A percentile compares a stretch with the other conserved stretches of the same genome.
These are phyloP conservation scores for Adelges cooleyi DNA, from an alignment of 1,140 invertebrate species.

Conservation along the genomic window DNA sequence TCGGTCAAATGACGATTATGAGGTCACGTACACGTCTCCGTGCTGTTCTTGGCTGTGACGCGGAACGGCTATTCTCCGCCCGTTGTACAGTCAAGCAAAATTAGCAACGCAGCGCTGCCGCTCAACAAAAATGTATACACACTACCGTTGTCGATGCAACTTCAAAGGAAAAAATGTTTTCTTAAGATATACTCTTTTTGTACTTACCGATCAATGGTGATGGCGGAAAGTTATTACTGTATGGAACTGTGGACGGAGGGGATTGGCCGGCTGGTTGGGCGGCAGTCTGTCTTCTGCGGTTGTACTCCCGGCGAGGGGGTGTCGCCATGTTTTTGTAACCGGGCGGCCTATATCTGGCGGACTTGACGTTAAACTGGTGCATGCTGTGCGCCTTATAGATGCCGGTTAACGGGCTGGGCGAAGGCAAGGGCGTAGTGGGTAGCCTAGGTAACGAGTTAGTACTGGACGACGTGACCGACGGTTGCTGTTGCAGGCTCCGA, in stretches of 20 bases:
- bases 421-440: constrained; percentile 40
- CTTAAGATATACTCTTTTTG: no score
- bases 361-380: constrained; percentile 59
- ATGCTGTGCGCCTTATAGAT: constrained; percentile 59
- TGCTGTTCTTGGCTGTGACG: not conserved
- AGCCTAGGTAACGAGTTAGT: constrained; percentile 63
- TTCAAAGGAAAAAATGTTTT: no score
- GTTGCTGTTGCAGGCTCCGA: constrained; percentile 46
- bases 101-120: no score
- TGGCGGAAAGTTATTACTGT: not conserved
- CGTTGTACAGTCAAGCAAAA: not conserved
- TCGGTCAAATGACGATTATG: not conserved
- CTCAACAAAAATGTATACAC: no score
- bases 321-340: constrained; percentile 57
- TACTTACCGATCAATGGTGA: constrained; percentile 14
- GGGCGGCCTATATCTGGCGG: constrained; percentile 71
- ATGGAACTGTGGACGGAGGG: no score
- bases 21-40: not conserved
- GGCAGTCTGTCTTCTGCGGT: constrained; percentile 33
- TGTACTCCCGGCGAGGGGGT: constrained; percentile 33
- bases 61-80: not conserved
- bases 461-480: constrained; percentile 39
- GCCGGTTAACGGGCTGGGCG: constrained; percentile 34
- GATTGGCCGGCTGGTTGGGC: no score
- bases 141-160: no score